A percentile compares a stretch with the other conserved stretches of the same genome.
phyloP scores from a whole-genome alignment of 2,113 vertebrate species.

The Melanerpes formicivorus region DNA sequence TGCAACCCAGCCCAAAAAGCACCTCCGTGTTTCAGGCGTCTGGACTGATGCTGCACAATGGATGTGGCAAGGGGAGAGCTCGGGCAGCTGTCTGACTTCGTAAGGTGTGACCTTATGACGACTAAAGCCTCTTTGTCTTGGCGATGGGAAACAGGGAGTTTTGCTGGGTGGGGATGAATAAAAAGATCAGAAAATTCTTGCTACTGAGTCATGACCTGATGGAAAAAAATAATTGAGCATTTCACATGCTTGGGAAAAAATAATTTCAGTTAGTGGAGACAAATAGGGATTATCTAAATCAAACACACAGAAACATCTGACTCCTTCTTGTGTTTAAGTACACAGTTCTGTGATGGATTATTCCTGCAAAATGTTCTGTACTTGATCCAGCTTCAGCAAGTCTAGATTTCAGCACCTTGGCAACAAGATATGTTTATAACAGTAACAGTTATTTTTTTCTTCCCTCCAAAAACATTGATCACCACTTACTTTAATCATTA shows the following conservation, averaged over 20 bases:
- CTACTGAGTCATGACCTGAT: slow-evolving; percentile 10
- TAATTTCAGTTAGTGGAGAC: slow-evolving; percentile 6
- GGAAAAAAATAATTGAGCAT: slow-evolving; percentile 28
- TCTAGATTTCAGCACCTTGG: background rate
- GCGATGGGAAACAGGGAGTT: background rate
- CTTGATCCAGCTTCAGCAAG: background rate
- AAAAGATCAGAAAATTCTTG: background rate
- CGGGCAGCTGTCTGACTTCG: background rate
- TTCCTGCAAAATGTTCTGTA: background rate
- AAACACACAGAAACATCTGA: slow-evolving; percentile 36
- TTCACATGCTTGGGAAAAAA: slow-evolving; percentile 28
- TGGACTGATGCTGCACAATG: background rate
- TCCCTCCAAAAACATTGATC: background rate
- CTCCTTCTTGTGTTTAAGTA: background rate
- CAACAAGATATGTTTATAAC: background rate
- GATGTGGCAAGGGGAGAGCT: background rate
- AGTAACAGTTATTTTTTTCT: background rate
- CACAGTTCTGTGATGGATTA: rapidly evolving
- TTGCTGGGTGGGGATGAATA: slow-evolving; percentile 33
- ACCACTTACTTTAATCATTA: background rate
- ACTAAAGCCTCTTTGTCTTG: background rate
- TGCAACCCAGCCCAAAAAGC: background rate
- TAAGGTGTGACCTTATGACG: background rate
- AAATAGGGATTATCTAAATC: slow-evolving; percentile 41
- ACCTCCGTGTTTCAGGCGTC: background rate